Base-by-base conservation (phyloP, 2,113 vertebrate species). In the Oenanthe melanoleuca region DNA sequence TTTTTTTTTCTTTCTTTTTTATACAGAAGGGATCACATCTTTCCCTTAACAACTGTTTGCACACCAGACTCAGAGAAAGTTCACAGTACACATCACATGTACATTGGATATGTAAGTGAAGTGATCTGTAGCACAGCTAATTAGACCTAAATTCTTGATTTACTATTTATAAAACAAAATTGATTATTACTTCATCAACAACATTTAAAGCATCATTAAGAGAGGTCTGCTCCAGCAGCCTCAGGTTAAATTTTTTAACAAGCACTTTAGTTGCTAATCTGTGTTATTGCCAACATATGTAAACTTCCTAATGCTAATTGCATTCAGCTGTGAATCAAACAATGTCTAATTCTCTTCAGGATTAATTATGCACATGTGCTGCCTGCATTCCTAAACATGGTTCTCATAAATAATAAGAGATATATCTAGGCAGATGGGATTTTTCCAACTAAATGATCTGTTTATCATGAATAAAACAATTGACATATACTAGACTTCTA, bases 341-440 rank as follows among this genome's bases (percentile, higher is more conserved):
- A 99, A 99, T 99, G 99, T 99, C 98, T 99, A 99, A 99, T 99
- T 99, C 99, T 99, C 98, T 97, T 97, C 97, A 98, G 98, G 98
- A 99, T 99, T 99, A 99, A 99, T 99, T 99, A 99, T 98, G 98
- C 98, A 98, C 98, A 98, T 98, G 98, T 99, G 99, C 98, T 89
- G 98, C 97, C 97, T 98, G 98, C 98, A 98, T 99, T 98, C 98
- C 98, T 98, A 99, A 99, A 99, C 98, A 98, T 98, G 98, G 96
- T 97, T 98, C 98, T 98, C 98, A 99, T 99, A 99, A 99, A 99
- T 99, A 99, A 99, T 99, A 98, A 98, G 98, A 98, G 98, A 98
- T 98, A 98, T 98, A 98, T 97, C 97, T 94, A 96, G 96, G 97
- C 98, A 99, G 98, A 98, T 98, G 98, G 98, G 98, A 97, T 98